phyloP scores from a whole-genome alignment of 2,113 vertebrate species.

The Ctenomys sociabilis region DNA sequence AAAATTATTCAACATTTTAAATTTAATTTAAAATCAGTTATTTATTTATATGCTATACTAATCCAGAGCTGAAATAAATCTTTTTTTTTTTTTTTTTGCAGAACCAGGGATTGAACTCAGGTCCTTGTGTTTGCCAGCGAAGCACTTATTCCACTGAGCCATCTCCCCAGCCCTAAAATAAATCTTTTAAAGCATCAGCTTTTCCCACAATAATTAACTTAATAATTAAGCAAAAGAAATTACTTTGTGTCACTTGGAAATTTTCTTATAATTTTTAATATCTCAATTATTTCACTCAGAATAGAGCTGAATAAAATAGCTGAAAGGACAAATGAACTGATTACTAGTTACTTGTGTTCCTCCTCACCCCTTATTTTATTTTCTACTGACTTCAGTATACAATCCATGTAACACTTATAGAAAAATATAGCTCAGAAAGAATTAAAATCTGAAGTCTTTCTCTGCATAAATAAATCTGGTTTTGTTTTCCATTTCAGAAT shows the following conservation, averaged over 20 bases:
- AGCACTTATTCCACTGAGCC: too few species aligned
- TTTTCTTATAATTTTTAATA: slow-evolving; percentile 32
- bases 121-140: too few species aligned
- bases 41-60: slow-evolving; percentile 38
- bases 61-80: slow-evolving; percentile 50
- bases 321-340: not conserved
- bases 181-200: slow-evolving; percentile 30
- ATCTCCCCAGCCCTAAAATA: too few species aligned
- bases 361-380: slow-evolving; percentile 7
- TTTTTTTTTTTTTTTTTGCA: too few species aligned
- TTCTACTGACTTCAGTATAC: slow-evolving; percentile 38
- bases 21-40: slow-evolving; percentile 42
- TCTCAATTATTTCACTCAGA: slow-evolving; percentile 30
- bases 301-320: not conserved
- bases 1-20: slow-evolving; percentile 49
- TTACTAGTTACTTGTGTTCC: not conserved
- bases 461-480: slow-evolving; percentile 13
- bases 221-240: slow-evolving; percentile 42
- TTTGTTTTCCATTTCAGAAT: slow-evolving; percentile 57
- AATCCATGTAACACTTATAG: not conserved
- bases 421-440: slow-evolving; percentile 24
- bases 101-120: too few species aligned
- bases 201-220: slow-evolving; percentile 10
- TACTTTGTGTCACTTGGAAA: not conserved
- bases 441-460: slow-evolving; percentile 6